These are phyloP conservation scores for Scaptomyza parva DNA, from an alignment of 2,888 invertebrate genomes.

Conservation along the genomic window DNA sequence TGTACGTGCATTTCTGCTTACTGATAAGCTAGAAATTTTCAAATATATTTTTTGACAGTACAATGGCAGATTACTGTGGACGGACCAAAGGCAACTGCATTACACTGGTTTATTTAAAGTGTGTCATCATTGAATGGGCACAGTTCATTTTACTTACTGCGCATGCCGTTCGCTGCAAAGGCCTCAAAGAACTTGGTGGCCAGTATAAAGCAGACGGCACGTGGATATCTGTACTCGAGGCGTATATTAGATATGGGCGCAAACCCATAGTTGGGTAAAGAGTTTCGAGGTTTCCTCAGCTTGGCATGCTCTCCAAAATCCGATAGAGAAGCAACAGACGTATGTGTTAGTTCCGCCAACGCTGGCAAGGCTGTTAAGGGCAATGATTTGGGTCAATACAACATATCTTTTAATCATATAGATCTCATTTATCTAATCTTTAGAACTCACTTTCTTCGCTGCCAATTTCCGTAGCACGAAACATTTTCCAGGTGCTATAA, in stretches of 20 bases:
- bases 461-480: slow-evolving; percentile 75
- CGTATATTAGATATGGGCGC: slow-evolving; percentile 63
- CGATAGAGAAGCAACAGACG: slow-evolving; percentile 15
- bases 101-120: slow-evolving; percentile 18
- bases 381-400: background rate
- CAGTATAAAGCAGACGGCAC: slow-evolving; percentile 83
- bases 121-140: slow-evolving; percentile 11
- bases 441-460: slow-evolving; percentile 82
- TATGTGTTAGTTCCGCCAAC: slow-evolving; percentile 66
- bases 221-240: slow-evolving; percentile 80
- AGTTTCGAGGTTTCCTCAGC: slow-evolving; percentile 46
- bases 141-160: slow-evolving; percentile 79
- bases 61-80: slow-evolving; percentile 58
- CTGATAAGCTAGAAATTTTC: slow-evolving; percentile 56
- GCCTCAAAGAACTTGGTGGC: slow-evolving; percentile 84
- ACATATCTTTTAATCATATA: slow-evolving; percentile 1
- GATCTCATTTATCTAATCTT: slow-evolving; percentile 48
- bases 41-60: slow-evolving; percentile 42
- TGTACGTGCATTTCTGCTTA: slow-evolving; percentile 24
- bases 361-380: slow-evolving; percentile 72
- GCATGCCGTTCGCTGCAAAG: slow-evolving; percentile 84
- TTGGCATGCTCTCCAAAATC: slow-evolving; percentile 38
- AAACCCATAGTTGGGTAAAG: slow-evolving; percentile 73
- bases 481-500: slow-evolving; percentile 69
- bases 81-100: slow-evolving; percentile 24